A percentile compares a stretch with the other conserved stretches of the same genome.
phyloP scores from a whole-genome alignment of 2,797 vertebrate species.

The Knipowitschia caucasica region DNA sequence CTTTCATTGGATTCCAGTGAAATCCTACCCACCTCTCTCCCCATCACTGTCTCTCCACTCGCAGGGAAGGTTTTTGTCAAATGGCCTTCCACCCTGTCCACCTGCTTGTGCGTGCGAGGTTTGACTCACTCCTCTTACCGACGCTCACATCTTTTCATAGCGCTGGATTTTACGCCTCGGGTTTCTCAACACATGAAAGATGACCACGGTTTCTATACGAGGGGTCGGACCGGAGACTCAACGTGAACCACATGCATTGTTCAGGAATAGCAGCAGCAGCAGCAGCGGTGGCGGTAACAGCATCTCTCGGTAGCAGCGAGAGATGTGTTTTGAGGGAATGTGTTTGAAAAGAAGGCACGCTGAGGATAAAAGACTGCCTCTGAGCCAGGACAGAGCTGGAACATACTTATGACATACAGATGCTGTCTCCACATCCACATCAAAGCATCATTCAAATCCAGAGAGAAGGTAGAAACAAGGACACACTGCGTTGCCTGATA shows the following conservation, averaged over 20 bases:
- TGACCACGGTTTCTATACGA: constrained; percentile 21
- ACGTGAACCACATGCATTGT: constrained; percentile 48
- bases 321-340: constrained; percentile 6
- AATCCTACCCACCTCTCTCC: constrained; percentile 23
- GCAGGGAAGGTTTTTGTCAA: not conserved
- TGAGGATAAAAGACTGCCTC: constrained; percentile 45
- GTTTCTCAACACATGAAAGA: constrained; percentile 41
- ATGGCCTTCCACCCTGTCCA: constrained; percentile 12
- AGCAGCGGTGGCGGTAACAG: not conserved
- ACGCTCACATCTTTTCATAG: constrained; percentile 9
- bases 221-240: constrained; percentile 14
- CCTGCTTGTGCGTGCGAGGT: constrained; percentile 11
- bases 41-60: constrained; percentile 18
- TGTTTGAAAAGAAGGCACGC: constrained; percentile 7
- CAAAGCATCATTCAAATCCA: constrained; percentile 30
- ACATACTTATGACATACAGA: constrained; percentile 60
- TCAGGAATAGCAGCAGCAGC: constrained; percentile 13
- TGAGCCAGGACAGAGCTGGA: constrained; percentile 25
- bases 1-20: not conserved
- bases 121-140: constrained; percentile 14
- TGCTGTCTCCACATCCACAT: constrained; percentile 37
- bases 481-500: not conserved
- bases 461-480: not conserved
- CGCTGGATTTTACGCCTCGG: constrained; percentile 6
- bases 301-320: constrained; percentile 4